These are phyloP conservation scores for Tapirus indicus DNA, from an alignment of 2,797 vertebrate genomes.

Conservation along the genomic window DNA sequence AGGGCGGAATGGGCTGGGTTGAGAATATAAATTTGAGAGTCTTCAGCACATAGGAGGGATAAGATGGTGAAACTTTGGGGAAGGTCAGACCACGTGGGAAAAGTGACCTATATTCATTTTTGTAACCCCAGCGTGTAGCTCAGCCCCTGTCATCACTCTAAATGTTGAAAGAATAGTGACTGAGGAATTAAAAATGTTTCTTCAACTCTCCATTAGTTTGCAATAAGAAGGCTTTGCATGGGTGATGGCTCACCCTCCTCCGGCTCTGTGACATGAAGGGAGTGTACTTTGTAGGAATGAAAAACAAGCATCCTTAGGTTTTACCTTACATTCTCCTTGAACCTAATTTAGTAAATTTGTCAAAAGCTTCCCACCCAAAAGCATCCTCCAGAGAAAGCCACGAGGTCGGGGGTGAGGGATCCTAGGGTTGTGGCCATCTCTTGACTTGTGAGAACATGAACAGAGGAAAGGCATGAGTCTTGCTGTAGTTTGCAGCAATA, in stretches of 20 bases:
- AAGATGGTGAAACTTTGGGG: not conserved
- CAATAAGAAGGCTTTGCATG: constrained; percentile 39
- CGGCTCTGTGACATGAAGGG: not conserved
- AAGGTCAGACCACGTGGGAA: not conserved
- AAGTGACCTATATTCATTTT: not conserved
- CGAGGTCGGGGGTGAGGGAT: not conserved
- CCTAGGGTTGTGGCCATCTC: not conserved
- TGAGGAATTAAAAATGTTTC: not conserved
- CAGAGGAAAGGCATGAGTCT: not conserved
- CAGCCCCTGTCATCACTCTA: not conserved
- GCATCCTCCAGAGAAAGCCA: not conserved
- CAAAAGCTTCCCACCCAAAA: not conserved
- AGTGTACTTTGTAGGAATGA: not conserved
- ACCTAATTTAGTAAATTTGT: not conserved
- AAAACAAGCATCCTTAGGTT: not conserved
- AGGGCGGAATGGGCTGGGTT: not conserved
- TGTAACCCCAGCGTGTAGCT: not conserved
- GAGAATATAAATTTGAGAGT: not conserved
- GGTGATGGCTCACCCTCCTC: not conserved
- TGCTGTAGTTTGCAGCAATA: not conserved
- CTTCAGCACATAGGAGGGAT: not conserved
- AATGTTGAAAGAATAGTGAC: not conserved
- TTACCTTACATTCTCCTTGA: not conserved
- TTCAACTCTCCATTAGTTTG: not conserved
- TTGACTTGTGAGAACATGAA: not conserved